Conservation (phyloP, 2,888 invertebrate genomes). For the Gymnoscelis rufifasciata region DNA sequence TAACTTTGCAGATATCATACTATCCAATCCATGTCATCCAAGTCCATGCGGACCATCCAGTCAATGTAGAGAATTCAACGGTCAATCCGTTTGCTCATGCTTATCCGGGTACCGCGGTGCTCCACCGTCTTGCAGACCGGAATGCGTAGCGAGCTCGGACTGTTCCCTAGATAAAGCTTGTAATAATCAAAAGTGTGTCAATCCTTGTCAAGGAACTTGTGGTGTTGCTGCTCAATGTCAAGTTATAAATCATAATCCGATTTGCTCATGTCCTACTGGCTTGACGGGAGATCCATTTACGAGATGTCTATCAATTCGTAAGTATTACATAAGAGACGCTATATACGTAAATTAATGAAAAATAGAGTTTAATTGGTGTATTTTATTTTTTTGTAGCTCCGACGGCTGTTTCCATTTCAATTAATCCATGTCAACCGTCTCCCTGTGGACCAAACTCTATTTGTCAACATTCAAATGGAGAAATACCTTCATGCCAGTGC, state of each 20-base stretch:
- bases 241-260: slow-evolving; percentile 87
- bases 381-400: slow-evolving; percentile 39
- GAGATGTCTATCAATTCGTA: slow-evolving; percentile 76
- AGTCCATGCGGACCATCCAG: slow-evolving; percentile 82
- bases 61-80: slow-evolving; percentile 80
- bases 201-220: slow-evolving; percentile 89
- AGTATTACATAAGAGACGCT: slow-evolving; percentile 36
- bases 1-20: slow-evolving; percentile 47
- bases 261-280: slow-evolving; percentile 82
- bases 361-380: neutral
- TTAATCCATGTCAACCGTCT: slow-evolving; percentile 85
- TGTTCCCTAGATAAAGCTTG: slow-evolving; percentile 85
- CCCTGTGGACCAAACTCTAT: slow-evolving; percentile 87
- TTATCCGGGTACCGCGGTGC: slow-evolving; percentile 81
- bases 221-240: slow-evolving; percentile 85
- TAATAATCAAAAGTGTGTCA: slow-evolving; percentile 83
- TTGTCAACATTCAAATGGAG: slow-evolving; percentile 77
- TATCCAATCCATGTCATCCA: slow-evolving; percentile 80
- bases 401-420: slow-evolving; percentile 45
- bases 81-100: slow-evolving; percentile 84
- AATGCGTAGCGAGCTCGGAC: slow-evolving; percentile 85
- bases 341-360: neutral
- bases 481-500: slow-evolving; percentile 85
- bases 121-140: slow-evolving; percentile 84
- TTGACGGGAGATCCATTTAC: slow-evolving; percentile 84